phyloP scores from a whole-genome alignment of 1,140 invertebrate species.

The Neuroterus valhalla region DNA sequence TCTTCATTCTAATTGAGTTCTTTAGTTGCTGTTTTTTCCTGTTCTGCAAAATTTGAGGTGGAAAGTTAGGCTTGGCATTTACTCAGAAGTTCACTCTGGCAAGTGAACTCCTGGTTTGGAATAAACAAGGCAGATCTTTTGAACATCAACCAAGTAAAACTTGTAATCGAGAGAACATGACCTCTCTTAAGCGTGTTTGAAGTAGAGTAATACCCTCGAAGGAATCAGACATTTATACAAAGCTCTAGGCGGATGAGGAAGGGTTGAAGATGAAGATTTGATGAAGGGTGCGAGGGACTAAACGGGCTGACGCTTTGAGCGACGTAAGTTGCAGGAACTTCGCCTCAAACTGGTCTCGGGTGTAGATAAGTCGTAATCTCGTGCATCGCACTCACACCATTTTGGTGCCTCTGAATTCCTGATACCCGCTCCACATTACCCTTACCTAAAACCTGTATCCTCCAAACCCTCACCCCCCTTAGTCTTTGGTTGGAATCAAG shows the following conservation, averaged over 20 bases:
- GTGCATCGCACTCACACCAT: constrained; percentile 52
- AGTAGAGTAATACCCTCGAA: constrained; percentile 49
- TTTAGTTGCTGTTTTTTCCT: too few species aligned
- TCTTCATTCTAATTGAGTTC: too few species aligned
- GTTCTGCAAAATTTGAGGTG: too few species aligned
- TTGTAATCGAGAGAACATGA: background rate
- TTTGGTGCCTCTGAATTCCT: constrained; percentile 33
- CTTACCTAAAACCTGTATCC: background rate
- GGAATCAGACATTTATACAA: constrained; percentile 47
- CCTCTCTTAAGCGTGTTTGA: constrained; percentile 7
- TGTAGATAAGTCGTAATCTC: constrained; percentile 62
- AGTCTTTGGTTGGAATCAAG: background rate
- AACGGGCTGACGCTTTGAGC: constrained; percentile 57
- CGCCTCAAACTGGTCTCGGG: constrained; percentile 52
- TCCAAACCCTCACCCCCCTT: background rate
- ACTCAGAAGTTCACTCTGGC: too few species aligned
- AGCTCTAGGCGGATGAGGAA: constrained; percentile 23
- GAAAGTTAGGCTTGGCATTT: too few species aligned
- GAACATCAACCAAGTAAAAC: background rate
- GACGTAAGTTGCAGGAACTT: constrained; percentile 58
- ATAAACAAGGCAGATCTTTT: background rate
- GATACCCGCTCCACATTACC: background rate
- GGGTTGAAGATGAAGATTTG: constrained; percentile 31
- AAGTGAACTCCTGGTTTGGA: background rate
- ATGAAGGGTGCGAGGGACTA: constrained; percentile 42